These are phyloP conservation scores for Halcyon leucocephala DNA, from an alignment of 2,797 vertebrate species.

Conservation along the genomic window DNA sequence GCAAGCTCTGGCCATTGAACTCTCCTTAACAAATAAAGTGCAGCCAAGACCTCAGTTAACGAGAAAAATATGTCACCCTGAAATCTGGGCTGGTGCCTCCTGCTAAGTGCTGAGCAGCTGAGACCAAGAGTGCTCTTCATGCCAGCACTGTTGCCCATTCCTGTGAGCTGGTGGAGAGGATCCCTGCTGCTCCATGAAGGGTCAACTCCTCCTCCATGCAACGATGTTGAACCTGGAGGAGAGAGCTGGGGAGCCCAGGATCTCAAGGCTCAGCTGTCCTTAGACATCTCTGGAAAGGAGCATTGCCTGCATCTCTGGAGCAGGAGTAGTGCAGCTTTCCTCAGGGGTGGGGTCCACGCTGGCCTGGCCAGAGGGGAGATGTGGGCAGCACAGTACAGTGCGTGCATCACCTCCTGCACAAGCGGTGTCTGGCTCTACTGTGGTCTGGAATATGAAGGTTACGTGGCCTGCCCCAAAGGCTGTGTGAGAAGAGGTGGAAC, in stretches of 20 bases:
- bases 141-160: neutral
- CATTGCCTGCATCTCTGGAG: rapidly evolving
- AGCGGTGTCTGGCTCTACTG: neutral
- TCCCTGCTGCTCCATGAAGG: neutral
- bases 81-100: neutral
- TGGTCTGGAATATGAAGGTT: neutral
- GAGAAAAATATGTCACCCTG: neutral
- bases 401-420: neutral
- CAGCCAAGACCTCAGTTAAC: neutral
- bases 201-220: neutral
- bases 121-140: neutral
- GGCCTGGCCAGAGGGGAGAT: neutral
- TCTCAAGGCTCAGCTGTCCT: neutral
- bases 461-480: neutral
- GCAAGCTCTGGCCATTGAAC: neutral
- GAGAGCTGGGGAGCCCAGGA: neutral
- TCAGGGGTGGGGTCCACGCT: rapidly evolving
- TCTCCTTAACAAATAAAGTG: neutral
- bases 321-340: neutral
- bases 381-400: neutral
- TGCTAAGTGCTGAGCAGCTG: neutral
- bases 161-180: rapidly evolving
- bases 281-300: neutral
- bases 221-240: neutral
- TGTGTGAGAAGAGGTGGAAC: neutral